Evolutionary conservation across 2,888 invertebrate species (phyloP), one percentile per base, ranked within the genome.

Genomic region (Flabesymbios commensalis): DNA sequence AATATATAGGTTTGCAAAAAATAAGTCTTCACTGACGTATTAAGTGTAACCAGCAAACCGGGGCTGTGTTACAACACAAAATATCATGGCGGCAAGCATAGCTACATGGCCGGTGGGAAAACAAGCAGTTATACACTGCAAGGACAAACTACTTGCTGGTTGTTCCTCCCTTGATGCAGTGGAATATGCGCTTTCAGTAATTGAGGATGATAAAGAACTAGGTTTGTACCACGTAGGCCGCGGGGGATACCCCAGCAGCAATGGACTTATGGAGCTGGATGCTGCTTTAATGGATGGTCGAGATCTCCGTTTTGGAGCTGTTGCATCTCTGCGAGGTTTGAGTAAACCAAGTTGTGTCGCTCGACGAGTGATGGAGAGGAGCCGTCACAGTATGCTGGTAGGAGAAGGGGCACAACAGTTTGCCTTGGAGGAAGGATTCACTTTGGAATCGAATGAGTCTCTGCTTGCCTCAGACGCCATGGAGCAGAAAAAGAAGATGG

Each of bases 231-330:
- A 48, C 31, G 70, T 75, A 41, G 75, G 75, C 2, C 45, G 65
- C 29, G 73, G 73, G 10, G 74, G 75, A 14, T 57, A 59, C n/a
- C 67, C 72, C 22, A 75, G 75, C 55, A 28, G 63, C 3, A 65
- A 49, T 1, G 73, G 73, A 22, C 58, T 59, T n/a, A 61, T 73
- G 32, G 69, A 75, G 57, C 63, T 68, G 36, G 75, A 75, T 61
- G 74, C 74, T 2, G 74, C 74, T 26, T 58, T 75, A 4, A 75
- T 75, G 75, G 59, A 67, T 29, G 75, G 75, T n/a, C 31, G 17
- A 7, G 36, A 56, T n/a, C 51, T 69, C 5, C 29, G 43, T 5
- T 74, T 72, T 66, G 75, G 74, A 4, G 72, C 73, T 19, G 74
- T 74, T 22, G 72, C 71, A 19, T 72, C 73, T 24, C 56, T 75